phyloP scores from a whole-genome alignment of 2,888 invertebrate genomes.

The Drosophila kambysellisi region DNA sequence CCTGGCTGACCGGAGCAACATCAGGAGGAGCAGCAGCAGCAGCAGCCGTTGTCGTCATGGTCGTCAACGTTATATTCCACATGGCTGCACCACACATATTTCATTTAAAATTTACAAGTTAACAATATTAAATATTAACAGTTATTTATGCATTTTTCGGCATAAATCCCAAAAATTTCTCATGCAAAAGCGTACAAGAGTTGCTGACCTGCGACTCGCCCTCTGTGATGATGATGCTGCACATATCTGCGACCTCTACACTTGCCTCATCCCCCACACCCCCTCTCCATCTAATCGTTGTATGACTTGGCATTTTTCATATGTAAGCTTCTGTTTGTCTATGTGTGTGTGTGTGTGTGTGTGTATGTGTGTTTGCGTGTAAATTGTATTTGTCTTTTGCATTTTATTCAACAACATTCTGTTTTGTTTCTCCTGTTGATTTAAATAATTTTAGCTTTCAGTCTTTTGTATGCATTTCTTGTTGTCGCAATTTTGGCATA shows the following conservation, averaged over 20 bases:
- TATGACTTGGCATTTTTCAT: slow-evolving; percentile 47
- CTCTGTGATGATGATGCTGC: slow-evolving; percentile 54
- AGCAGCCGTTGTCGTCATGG: slow-evolving; percentile 37
- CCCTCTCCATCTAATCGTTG: slow-evolving; percentile 25
- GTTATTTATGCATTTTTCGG: slow-evolving; percentile 81
- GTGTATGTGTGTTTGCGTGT: slow-evolving; percentile 9
- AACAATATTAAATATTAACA: slow-evolving; percentile 83
- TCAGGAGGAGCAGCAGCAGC: slow-evolving; percentile 20
- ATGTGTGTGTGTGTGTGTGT: background rate
- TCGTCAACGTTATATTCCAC: slow-evolving; percentile 60
- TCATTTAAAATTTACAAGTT: slow-evolving; percentile 82
- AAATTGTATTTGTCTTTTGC: slow-evolving; percentile 69
- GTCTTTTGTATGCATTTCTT: slow-evolving; percentile 39
- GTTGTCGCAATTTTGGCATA: slow-evolving; percentile 43
- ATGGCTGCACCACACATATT: slow-evolving; percentile 71
- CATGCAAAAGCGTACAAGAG: slow-evolving; percentile 72
- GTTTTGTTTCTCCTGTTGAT: slow-evolving; percentile 58
- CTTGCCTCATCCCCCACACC: background rate
- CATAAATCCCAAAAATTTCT: slow-evolving; percentile 75
- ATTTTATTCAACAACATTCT: slow-evolving; percentile 73
- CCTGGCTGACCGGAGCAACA: slow-evolving; percentile 32
- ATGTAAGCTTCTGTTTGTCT: slow-evolving; percentile 11
- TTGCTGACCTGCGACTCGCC: slow-evolving; percentile 43
- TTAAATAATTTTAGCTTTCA: slow-evolving; percentile 67
- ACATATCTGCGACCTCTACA: slow-evolving; percentile 32